Percentiles rank a stretch among this genome's conserved stretches.
Conservation (phyloP, 2,888 invertebrate species). For the Andrena bucephala region DNA sequence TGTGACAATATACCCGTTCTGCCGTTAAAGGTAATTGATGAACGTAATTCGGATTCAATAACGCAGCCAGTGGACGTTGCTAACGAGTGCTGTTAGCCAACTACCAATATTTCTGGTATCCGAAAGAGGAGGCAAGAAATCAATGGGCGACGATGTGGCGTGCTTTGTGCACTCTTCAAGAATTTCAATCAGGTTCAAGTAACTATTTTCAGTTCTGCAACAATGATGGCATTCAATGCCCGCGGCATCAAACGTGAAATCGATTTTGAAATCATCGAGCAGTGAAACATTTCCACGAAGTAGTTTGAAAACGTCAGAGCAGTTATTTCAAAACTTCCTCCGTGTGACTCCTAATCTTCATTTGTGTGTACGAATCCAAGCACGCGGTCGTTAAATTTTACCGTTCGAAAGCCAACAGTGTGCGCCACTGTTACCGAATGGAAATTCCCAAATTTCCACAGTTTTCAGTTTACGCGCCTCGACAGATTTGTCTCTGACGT, state of each 20-base stretch:
- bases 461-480: not conserved
- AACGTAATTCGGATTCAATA: not conserved
- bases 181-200: conserved; percentile 5
- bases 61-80: not conserved
- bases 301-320: conserved; percentile 4
- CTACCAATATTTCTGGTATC: too few relatives aligned
- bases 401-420: not conserved
- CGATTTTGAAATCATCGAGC: not conserved
- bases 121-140: too few relatives aligned
- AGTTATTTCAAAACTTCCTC: conserved; percentile 25
- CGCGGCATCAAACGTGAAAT: conserved; percentile 30
- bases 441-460: not conserved
- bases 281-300: conserved; percentile 18
- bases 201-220: conserved; percentile 10
- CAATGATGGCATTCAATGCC: conserved; percentile 14
- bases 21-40: not conserved
- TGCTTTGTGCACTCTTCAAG: too few relatives aligned
- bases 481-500: not conserved
- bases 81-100: not conserved
- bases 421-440: not conserved
- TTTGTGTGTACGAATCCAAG: not conserved
- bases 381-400: not conserved
- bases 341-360: not conserved
- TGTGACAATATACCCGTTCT: not conserved
- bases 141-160: too few relatives aligned